Evolutionary conservation across 2,797 vertebrate genomes (phyloP).

Genomic region (Crenuchus spilurus): DNA sequence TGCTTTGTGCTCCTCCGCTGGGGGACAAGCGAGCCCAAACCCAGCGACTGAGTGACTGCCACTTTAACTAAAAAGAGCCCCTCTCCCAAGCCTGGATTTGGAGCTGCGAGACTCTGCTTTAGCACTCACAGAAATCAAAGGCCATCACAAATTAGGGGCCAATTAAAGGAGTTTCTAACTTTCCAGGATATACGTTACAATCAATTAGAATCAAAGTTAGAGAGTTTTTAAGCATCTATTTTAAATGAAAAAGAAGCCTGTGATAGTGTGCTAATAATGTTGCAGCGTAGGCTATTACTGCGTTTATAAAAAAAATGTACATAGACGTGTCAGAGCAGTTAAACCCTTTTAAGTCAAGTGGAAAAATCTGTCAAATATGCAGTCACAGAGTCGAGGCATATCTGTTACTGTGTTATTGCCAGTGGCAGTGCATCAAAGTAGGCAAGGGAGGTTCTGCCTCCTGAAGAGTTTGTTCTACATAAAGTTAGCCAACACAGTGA

Average conservation of each 20-base stretch:
- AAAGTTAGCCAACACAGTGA: too few relatives aligned
- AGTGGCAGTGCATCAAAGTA: too few relatives aligned
- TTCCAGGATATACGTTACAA: slow-evolving; percentile 27
- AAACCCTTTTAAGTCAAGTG: neutral
- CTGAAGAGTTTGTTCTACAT: too few relatives aligned
- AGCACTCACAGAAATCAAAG: slow-evolving; percentile 47
- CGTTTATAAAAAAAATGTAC: neutral
- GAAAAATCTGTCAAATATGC: neutral
- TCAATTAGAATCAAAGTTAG: slow-evolving; percentile 9
- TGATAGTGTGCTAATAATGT: neutral
- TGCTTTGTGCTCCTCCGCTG: slow-evolving; percentile 49
- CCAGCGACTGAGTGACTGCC: slow-evolving; percentile 48
- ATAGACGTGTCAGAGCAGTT: neutral
- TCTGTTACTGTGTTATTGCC: too few relatives aligned
- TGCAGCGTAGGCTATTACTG: neutral
- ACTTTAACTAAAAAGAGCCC: slow-evolving; percentile 41
- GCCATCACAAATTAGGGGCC: slow-evolving; percentile 30
- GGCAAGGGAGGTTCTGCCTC: too few relatives aligned
- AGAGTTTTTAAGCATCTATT: slow-evolving; percentile 6
- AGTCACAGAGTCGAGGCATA: too few relatives aligned
- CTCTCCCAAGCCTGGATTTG: slow-evolving; percentile 33
- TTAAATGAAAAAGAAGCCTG: neutral
- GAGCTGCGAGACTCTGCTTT: slow-evolving; percentile 39
- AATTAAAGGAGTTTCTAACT: slow-evolving; percentile 38
- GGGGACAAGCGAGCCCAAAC: slow-evolving; percentile 54